phyloP scores from a whole-genome alignment of 2,888 invertebrate species.

The Oscheius sp. region DNA sequence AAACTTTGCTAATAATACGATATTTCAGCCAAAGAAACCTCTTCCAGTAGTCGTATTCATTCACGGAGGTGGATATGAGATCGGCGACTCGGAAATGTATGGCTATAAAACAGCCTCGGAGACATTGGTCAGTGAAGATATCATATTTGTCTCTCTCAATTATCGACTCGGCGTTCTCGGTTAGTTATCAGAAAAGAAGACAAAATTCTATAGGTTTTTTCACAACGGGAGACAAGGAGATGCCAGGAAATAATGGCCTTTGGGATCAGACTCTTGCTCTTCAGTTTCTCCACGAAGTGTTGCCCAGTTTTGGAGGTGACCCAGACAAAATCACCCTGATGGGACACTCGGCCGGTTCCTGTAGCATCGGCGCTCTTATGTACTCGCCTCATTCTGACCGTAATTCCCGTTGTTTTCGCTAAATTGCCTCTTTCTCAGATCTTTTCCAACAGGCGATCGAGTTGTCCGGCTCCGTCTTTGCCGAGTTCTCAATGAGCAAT shows the following conservation, averaged over 20 bases:
- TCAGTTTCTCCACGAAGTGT: conserved; percentile 56
- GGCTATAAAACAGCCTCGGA: conserved; percentile 57
- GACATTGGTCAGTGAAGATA: conserved; percentile 54
- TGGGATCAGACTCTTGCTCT: conserved; percentile 61
- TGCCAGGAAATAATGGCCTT: conserved; percentile 61
- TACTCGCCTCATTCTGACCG: conserved; percentile 62
- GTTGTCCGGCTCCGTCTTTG: conserved; percentile 59
- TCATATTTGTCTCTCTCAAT: conserved; percentile 59
- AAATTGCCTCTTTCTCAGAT: conserved; percentile 38
- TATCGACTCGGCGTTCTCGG: conserved; percentile 60
- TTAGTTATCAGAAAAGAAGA: not conserved
- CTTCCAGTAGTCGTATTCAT: conserved; percentile 58
- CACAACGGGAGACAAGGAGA: conserved; percentile 53
- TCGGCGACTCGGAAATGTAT: conserved; percentile 48
- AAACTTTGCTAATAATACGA: not conserved
- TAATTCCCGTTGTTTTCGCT: conserved; percentile 31
- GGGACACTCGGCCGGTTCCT: conserved; percentile 60
- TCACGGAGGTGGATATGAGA: conserved; percentile 60
- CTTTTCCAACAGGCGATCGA: conserved; percentile 59
- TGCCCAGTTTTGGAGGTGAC: conserved; percentile 61
- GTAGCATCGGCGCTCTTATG: conserved; percentile 53
- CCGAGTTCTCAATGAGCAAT: conserved; percentile 54
- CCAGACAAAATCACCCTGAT: conserved; percentile 50
- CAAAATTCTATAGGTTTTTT: conserved; percentile 48
- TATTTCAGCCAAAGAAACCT: conserved; percentile 39